Base-by-base conservation (phyloP, 2,888 invertebrate species). In the Rhingia rostrata region DNA sequence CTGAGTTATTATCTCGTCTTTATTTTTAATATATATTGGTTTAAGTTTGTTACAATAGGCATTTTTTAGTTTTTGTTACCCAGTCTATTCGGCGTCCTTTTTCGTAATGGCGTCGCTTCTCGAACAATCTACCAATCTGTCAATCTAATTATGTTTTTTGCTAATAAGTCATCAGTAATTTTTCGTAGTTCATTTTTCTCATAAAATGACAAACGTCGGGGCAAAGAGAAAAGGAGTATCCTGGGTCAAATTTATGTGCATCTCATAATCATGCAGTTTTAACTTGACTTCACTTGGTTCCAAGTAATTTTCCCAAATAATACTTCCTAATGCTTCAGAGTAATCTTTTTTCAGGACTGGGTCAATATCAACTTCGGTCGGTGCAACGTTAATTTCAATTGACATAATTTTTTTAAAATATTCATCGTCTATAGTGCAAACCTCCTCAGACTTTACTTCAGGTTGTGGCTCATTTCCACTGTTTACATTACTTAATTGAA, bases 151-250 rank as follows among this genome's bases (percentile, higher is more conserved):
- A 70, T 53, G 7, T 45, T 12, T 43, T 58, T 10, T n/a, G n/a
- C 45, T 30, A 80, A 51, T 22, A 80, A 56, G 4, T 80, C 73
- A 33, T 60, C 33, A 32, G 49, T 66, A 22, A 73, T 80, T 9
- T 80, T 61, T 5, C 22, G 6, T 41, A 82, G 10, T n/a, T 47
- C 47, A 5, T 37, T 39, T 41, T 37, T 43, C 9, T 77, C 67
- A 30, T 39, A 9, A 9, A 10, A 39, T 4, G 56, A 56, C 9
- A 56, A 22, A 3, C 56, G 56, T 12, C 72, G 54, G 14, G 83
- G 73, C 43, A 60, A 14, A 35, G 12, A 69, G 66, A 53, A 64
- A 58, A 37, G 64, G 64, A 7, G 45, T 66, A 30, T 64, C 60
- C 14, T 41, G 45, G 37, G 49, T 33, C 10, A 79, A 41, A 14